Conservation (phyloP, 2,888 invertebrate species). For the Gastrophysa polygoni region DNA sequence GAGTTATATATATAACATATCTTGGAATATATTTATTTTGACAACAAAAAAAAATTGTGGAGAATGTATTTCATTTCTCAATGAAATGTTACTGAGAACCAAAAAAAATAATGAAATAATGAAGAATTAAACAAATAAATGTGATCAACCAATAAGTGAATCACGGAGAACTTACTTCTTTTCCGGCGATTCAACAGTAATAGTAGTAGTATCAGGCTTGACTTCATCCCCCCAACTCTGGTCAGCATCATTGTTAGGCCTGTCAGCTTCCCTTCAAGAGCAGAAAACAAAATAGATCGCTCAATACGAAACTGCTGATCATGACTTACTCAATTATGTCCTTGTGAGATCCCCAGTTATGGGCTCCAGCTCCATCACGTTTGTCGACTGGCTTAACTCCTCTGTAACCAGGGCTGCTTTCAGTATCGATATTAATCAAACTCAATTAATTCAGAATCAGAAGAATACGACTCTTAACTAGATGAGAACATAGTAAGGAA, state of each 20-base stretch:
- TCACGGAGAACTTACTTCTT: constrained; percentile 37
- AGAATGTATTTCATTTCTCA: no score
- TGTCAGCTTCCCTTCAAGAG: constrained; percentile 54
- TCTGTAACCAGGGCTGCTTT: constrained; percentile 64
- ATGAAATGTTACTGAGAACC: no score
- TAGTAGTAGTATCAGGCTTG: constrained; percentile 51
- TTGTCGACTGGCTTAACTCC: constrained; percentile 94
- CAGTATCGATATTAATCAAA: constrained; percentile 52
- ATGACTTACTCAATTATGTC: constrained; percentile 81
- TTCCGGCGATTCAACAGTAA: constrained; percentile 21
- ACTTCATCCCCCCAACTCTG: constrained; percentile 62
- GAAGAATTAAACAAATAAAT: no score
- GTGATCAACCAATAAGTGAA: background rate
- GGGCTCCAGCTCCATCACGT: constrained; percentile 91
- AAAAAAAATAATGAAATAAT: no score
- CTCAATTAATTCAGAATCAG: constrained; percentile 23
- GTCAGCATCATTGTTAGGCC: constrained; percentile 48
- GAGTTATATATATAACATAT: no score
- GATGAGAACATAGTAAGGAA: no score
- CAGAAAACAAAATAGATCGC: constrained; percentile 21
- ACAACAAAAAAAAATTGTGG: no score
- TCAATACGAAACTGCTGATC: background rate
- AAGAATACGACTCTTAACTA: background rate
- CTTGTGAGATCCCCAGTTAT: constrained; percentile 95
- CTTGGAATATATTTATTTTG: no score